These are phyloP conservation scores for Hirundo rustica DNA, from an alignment of 2,797 vertebrate species.

Conservation along the genomic window DNA sequence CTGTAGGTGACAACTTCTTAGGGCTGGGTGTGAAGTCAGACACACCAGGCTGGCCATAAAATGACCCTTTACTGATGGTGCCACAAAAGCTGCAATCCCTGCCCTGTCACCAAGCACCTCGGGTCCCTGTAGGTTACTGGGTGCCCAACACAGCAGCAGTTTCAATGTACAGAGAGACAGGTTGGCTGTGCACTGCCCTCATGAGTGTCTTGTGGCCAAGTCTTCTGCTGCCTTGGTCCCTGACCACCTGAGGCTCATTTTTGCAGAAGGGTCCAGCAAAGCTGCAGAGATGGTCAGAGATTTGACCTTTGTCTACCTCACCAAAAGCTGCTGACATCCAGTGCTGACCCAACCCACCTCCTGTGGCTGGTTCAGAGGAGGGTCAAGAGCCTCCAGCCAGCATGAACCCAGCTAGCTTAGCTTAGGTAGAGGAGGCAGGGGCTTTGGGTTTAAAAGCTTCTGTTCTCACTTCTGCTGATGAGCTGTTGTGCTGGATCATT, in stretches of 20 bases:
- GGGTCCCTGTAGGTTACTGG: background rate
- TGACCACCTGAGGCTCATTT: background rate
- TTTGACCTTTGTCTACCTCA: background rate
- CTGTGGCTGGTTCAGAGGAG: background rate
- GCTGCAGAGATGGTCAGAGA: background rate
- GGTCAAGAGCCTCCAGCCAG: background rate
- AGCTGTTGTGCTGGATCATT: conserved; percentile 44
- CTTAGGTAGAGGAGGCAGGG: background rate
- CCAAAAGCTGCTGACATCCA: background rate
- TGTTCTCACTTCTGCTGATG: conserved; percentile 1
- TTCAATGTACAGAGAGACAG: background rate
- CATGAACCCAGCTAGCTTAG: background rate
- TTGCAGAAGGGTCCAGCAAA: background rate
- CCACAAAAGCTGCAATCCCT: background rate
- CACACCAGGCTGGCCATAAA: background rate
- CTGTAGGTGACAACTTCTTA: background rate
- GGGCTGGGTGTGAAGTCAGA: background rate
- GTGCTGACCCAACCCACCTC: background rate
- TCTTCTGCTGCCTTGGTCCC: background rate
- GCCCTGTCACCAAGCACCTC: background rate
- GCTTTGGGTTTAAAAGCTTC: background rate
- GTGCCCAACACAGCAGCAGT: background rate
- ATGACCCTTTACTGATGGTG: background rate
- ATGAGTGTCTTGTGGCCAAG: background rate
- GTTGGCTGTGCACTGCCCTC: background rate